phyloP scores from a whole-genome alignment of 2,113 vertebrate species.

The Platysteira castanea region DNA sequence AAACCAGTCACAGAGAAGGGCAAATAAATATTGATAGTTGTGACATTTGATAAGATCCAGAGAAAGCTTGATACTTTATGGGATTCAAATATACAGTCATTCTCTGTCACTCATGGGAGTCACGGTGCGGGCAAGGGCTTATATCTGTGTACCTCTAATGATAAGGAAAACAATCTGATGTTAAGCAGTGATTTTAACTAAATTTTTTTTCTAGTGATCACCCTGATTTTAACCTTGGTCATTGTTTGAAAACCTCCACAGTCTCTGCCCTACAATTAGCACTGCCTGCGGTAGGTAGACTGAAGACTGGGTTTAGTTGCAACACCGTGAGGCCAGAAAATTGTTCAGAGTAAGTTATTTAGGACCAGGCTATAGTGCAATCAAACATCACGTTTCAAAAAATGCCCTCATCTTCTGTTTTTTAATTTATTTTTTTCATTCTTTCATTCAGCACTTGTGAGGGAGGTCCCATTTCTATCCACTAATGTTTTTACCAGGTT shows the following conservation, averaged over 20 bases:
- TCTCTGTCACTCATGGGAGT: background rate
- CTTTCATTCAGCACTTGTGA: background rate
- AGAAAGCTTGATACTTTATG: background rate
- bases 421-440: background rate
- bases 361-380: background rate
- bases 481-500: background rate
- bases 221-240: background rate
- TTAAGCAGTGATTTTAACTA: background rate
- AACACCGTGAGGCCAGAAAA: background rate
- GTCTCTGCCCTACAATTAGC: background rate
- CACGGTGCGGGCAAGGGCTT: background rate
- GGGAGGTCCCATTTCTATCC: background rate
- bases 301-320: background rate
- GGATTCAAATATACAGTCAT: background rate
- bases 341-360: background rate
- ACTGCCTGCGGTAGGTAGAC: background rate
- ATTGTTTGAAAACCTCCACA: background rate
- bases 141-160: background rate
- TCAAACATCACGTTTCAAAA: background rate
- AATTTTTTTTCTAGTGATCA: background rate
- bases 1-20: slow-evolving; percentile 20
- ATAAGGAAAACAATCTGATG: background rate
- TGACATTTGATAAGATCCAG: slow-evolving; percentile 41
- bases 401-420: background rate
- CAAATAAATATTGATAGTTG: slow-evolving; percentile 60